Percentiles rank a stretch among this genome's conserved stretches.
These are phyloP conservation scores for Athene cunicularia DNA, from an alignment of 2,113 vertebrate genomes.

Conservation along the genomic window DNA sequence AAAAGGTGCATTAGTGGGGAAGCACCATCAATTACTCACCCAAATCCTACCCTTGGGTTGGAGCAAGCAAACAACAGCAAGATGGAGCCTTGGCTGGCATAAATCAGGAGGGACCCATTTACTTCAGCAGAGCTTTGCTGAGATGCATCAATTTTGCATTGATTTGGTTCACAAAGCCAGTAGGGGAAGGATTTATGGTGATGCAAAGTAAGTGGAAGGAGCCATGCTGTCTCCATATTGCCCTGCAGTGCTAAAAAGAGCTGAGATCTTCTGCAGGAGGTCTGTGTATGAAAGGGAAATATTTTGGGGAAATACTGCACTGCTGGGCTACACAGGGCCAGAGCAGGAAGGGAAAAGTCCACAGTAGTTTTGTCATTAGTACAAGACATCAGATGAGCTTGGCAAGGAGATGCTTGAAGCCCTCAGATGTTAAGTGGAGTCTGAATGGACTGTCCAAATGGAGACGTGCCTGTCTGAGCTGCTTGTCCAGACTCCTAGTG, in stretches of 20 bases:
- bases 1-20: not conserved
- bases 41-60: not conserved
- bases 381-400: not conserved
- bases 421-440: not conserved
- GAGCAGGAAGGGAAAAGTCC: not conserved
- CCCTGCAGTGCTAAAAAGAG: not conserved
- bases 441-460: not conserved
- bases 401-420: not conserved
- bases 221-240: not conserved
- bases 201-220: not conserved
- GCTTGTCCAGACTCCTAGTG: not conserved
- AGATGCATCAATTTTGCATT: not conserved
- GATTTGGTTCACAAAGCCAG: not conserved
- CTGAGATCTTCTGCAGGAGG: not conserved
- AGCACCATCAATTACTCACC: not conserved
- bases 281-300: not conserved
- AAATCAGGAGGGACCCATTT: not conserved
- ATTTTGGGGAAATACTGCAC: not conserved
- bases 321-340: not conserved
- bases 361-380: not conserved
- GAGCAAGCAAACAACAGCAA: not conserved
- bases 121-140: not conserved
- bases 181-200: not conserved
- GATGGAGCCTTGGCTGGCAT: not conserved
- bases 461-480: not conserved